Base-by-base conservation (phyloP, 2,113 vertebrate species). In the Pachyramphus minor region DNA sequence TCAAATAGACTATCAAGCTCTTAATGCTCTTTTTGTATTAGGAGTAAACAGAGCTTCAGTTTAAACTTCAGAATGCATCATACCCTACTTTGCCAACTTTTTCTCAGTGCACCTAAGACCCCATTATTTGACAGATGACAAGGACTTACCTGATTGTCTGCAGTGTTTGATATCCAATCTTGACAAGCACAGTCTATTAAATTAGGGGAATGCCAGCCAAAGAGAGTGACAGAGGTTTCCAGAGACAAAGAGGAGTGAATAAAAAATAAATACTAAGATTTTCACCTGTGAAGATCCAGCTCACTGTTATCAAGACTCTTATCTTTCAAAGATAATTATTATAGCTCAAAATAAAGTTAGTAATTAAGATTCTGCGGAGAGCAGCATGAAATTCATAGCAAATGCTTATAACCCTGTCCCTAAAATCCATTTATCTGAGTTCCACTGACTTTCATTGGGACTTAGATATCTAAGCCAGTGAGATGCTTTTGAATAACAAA, bases 131-230 rank as follows among this genome's bases (percentile, higher is more conserved):
- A 56, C 88, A 96, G 72, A 92, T 89, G 90, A 95, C 90, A 89
- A 96, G 80, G 90, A 81, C 80, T 96, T 52, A 71, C 73, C 35
- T 82, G 91, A 81, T 72, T 81, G 52, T 95, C 91, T 81, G 68
- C 85, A 87, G 85, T 12, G 62, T 64, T 81, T 95, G 88, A 96
- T 90, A 89, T 78, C 86, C 56, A 60, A 60, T 41, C 91, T 9
- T 56, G 94, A 97, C 89, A 91, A 84, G 89, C 69, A 82, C 67
- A 90, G 92, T 91, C 91, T 78, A 95, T 95, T 95, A 94, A 89
- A 89, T 84, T 33, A 90, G 83, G 78, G 67, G 45, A 60, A 55
- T 22, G 50, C 31, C 90, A 86, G 63, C 60, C 84, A 80, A 81
- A 90, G 92, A 24, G 18, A 81, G 28, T 28, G 79, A 60, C 0